phyloP scores from a whole-genome alignment of 1,140 invertebrate species.

The Galendromus occidentalis region DNA sequence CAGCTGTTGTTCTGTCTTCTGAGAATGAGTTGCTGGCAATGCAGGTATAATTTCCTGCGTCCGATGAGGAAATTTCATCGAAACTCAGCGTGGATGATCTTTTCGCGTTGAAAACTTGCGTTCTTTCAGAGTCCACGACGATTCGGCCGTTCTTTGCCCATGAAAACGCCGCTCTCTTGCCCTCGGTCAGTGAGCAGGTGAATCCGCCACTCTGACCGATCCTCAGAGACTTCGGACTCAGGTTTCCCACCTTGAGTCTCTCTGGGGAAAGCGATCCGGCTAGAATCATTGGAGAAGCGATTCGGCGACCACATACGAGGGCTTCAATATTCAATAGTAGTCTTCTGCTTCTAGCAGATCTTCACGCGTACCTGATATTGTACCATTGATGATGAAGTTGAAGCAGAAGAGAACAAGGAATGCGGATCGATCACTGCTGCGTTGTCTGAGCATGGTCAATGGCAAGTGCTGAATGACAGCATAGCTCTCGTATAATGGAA shows the following conservation, averaged over 20 bases:
- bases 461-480: too few species aligned
- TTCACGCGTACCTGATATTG: too few species aligned
- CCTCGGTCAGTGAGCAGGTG: neutral
- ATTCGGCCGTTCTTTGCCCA: neutral
- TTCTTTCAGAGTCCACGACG: neutral
- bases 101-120: neutral
- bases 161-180: neutral
- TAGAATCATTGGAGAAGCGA: too few species aligned
- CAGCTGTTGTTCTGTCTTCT: neutral
- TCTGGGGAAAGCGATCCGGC: too few species aligned
- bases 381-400: too few species aligned
- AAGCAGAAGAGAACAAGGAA: too few species aligned
- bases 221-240: neutral
- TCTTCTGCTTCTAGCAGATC: too few species aligned
- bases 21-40: neutral
- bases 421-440: too few species aligned
- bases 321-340: too few species aligned
- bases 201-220: neutral
- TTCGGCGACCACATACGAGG: too few species aligned
- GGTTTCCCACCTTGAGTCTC: neutral
- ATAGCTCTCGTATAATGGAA: too few species aligned
- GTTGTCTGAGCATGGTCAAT: too few species aligned
- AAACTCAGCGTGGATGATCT: neutral
- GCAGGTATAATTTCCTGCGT: neutral
- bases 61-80: neutral